Evolutionary conservation across 2,888 invertebrate species (phyloP), one percentile per base, ranked within the genome.

Genomic region (Polyommatus iphigenia): DNA sequence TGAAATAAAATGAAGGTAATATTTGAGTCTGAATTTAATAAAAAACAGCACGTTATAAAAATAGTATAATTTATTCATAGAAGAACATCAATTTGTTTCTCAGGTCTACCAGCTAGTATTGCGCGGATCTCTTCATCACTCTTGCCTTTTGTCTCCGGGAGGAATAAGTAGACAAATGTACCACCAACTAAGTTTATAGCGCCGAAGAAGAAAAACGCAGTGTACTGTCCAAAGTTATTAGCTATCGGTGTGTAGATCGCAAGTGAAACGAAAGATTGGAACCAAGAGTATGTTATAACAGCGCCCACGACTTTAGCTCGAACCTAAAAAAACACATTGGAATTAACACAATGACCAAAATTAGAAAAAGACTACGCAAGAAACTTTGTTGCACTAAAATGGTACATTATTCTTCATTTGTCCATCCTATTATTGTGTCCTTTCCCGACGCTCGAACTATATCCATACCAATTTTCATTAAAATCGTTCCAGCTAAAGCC

Each of bases 71-170:
- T 24, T 54, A 54, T 77, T 77, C 18, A 41, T 24, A 77, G 62
- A 77, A 67, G 67, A 41, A 62, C 36, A 29, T 77, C 76, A n/a
- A 18, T 20, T 67, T 77, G 62, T 41, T 78, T 78, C 15, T 54
- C 32, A 7, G 57, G 41, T 73, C 62, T 62, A 10, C 72, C 72
- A 24, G n/a, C 36, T 59, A 78, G 41, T 36, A 72, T 41, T 15
- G 24, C 36, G 79, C 88, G 85, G 8, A 92, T 91, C 76, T 88
- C 84, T 76, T 90, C 88, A 15, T 90, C 84, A 77, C 85, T 87
- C 81, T 88, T 90, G 29, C 91, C 91, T 82, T 88, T 91, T 0
- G 93, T 94, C 82, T 94, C 94, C 0, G 92, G 93, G 50, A 94
- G 83, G 54, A 85, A 82, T 75, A 89, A 79, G 73, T 90, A 82